phyloP scores from a whole-genome alignment of 2,113 vertebrate species.

The Eublepharis macularius region DNA sequence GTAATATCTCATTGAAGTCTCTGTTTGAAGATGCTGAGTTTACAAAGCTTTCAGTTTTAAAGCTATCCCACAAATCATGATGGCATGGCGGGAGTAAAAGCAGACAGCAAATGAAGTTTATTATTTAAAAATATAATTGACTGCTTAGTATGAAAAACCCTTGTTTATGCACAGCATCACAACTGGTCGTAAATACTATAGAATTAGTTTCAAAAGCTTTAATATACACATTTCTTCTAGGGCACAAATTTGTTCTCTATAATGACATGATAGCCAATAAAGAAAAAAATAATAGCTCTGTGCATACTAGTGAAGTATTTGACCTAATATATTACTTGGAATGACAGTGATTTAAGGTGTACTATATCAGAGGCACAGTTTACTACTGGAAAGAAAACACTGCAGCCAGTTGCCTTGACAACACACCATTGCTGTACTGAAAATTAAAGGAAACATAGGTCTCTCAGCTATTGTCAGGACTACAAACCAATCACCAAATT shows the following conservation, averaged over 20 bases:
- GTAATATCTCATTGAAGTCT: no score
- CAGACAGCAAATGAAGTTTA: no score
- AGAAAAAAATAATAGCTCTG: slow-evolving; percentile 58
- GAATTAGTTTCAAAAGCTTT: slow-evolving; percentile 59
- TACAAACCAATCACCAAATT: slow-evolving; percentile 50
- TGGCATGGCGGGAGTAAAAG: no score
- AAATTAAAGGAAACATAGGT: slow-evolving; percentile 54
- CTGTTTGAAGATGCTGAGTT: no score
- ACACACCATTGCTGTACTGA: slow-evolving; percentile 46
- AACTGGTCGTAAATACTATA: slow-evolving; percentile 28
- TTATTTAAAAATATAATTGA: slow-evolving; percentile 36
- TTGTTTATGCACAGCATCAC: slow-evolving; percentile 19
- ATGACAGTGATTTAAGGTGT: slow-evolving; percentile 55
- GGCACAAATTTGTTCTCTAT: slow-evolving; percentile 49
- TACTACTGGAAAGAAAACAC: slow-evolving; percentile 51
- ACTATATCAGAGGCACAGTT: slow-evolving; percentile 56
- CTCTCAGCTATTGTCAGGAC: slow-evolving; percentile 16
- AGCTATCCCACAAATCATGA: no score
- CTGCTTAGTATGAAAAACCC: slow-evolving; percentile 38
- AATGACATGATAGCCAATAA: slow-evolving; percentile 45
- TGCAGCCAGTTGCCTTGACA: slow-evolving; percentile 72
- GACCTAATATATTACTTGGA: slow-evolving; percentile 49
- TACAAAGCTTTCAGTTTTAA: no score
- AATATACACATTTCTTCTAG: slow-evolving; percentile 47
- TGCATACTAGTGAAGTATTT: slow-evolving; percentile 49